Conservation (phyloP, 1,140 invertebrate genomes). For the Sipha flava region DNA sequence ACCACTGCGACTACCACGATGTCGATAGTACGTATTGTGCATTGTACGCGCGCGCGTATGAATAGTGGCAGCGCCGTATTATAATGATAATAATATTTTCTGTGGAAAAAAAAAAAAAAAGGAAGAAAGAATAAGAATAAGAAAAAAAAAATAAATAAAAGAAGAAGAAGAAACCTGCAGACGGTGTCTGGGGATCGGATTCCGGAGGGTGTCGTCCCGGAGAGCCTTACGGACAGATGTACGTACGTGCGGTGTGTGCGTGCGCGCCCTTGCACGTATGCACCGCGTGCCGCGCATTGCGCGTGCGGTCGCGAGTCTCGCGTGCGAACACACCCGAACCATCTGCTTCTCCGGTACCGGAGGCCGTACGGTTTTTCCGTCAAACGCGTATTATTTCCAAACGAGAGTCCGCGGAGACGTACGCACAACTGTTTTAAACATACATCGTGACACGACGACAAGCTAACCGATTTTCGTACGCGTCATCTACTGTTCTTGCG, state of each 20-base stretch:
- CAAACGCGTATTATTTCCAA: too few species aligned
- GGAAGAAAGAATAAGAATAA: neutral
- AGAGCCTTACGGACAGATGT: neutral
- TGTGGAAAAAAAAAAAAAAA: neutral
- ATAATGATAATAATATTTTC: neutral
- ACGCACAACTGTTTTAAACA: too few species aligned
- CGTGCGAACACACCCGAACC: neutral
- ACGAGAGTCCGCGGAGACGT: too few species aligned
- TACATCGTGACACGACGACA: too few species aligned
- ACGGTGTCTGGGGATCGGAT: constrained; percentile 9
- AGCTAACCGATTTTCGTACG: too few species aligned
- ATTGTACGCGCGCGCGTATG: too few species aligned
- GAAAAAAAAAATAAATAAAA: neutral
- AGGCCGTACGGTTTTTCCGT: too few species aligned
- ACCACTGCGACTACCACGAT: too few species aligned
- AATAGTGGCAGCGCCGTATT: neutral
- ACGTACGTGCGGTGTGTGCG: neutral
- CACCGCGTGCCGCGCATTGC: neutral
- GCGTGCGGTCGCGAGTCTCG: neutral
- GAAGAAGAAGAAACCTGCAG: neutral
- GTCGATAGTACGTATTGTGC: neutral
- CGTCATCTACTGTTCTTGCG: too few species aligned
- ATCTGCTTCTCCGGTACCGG: neutral
- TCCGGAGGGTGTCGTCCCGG: constrained; percentile 1
- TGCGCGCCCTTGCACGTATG: neutral